Evolutionary conservation across 2,888 invertebrate genomes (phyloP).

Genomic region (Urechis unicinctus): DNA sequence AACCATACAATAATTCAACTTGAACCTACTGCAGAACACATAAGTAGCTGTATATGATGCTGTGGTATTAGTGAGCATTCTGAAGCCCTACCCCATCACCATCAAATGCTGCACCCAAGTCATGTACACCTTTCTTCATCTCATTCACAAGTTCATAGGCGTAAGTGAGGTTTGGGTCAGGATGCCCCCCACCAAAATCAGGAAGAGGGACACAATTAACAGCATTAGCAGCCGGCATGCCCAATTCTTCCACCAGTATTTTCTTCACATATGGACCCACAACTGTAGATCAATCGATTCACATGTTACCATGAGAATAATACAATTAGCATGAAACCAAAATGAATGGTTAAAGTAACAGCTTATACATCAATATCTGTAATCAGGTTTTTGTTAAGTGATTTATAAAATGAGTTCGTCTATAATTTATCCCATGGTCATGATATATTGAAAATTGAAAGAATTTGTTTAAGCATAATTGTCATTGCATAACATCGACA

Average conservation of each 20-base stretch:
- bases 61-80: neutral
- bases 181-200: slow-evolving; percentile 91
- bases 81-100: slow-evolving; percentile 73
- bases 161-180: slow-evolving; percentile 94
- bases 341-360: too few relatives aligned
- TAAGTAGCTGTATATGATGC: neutral
- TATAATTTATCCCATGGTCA: too few relatives aligned
- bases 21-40: neutral
- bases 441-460: too few relatives aligned
- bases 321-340: too few relatives aligned
- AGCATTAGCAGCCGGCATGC: slow-evolving; percentile 65
- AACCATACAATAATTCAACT: neutral
- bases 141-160: slow-evolving; percentile 72
- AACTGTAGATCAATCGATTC: slow-evolving; percentile 69
- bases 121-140: slow-evolving; percentile 60
- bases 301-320: too few relatives aligned
- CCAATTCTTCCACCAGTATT: slow-evolving; percentile 81
- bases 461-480: too few relatives aligned
- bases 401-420: too few relatives aligned
- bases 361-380: too few relatives aligned
- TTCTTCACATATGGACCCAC: slow-evolving; percentile 90
- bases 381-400: too few relatives aligned
- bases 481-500: too few relatives aligned
- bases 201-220: slow-evolving; percentile 75
- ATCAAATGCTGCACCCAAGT: slow-evolving; percentile 95